Evolutionary conservation across 2,888 invertebrate species (phyloP).

Genomic region (Gandaritis pyraliata): DNA sequence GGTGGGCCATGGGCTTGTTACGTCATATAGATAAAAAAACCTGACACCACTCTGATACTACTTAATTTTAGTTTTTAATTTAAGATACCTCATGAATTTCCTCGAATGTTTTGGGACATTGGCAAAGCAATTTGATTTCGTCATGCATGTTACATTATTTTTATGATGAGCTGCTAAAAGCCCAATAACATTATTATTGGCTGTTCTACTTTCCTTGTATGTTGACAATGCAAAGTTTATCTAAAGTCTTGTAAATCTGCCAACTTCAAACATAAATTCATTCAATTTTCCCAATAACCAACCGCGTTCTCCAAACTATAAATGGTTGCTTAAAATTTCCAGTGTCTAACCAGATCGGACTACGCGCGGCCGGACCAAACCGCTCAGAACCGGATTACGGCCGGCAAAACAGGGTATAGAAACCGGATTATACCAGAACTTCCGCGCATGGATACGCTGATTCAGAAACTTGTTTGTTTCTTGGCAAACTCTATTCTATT

Average conservation of each 20-base stretch:
- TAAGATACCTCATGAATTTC: no score
- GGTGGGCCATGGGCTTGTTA: no score
- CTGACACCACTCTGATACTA: no score
- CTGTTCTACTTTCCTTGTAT: background rate
- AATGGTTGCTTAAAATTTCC: conserved; percentile 72
- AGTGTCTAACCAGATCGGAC: conserved; percentile 63
- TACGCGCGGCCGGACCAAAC: conserved; percentile 55
- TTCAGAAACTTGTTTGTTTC: conserved; percentile 80
- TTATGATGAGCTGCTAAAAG: no score
- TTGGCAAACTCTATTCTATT: conserved; percentile 57
- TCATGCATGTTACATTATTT: no score
- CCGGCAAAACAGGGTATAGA: conserved; percentile 61
- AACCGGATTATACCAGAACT: conserved; percentile 76
- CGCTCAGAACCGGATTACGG: conserved; percentile 66
- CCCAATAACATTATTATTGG: no score
- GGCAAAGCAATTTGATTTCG: no score
- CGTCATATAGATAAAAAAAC: no score
- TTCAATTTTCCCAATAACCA: conserved; percentile 41
- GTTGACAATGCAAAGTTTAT: background rate
- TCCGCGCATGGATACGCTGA: conserved; percentile 78
- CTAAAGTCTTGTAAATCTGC: background rate
- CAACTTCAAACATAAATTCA: conserved; percentile 39
- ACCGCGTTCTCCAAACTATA: conserved; percentile 44
- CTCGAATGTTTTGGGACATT: no score
- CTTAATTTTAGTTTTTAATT: no score